Percentiles rank a stretch among this genome's conserved stretches.
These are phyloP conservation scores for Drosophila limbata DNA, from an alignment of 2,888 invertebrate species.

Conservation along the genomic window DNA sequence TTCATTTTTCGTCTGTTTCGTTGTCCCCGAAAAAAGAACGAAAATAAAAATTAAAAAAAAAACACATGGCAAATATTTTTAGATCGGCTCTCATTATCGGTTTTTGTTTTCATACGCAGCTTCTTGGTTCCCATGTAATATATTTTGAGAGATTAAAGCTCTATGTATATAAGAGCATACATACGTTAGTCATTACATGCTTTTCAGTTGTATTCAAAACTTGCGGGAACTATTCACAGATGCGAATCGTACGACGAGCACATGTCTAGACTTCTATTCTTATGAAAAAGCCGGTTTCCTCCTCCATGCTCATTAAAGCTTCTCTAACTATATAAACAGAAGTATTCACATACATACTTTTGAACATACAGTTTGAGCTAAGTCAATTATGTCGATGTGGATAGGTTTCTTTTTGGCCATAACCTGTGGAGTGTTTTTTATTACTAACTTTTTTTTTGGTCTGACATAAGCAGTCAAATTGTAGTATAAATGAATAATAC, in stretches of 20 bases:
- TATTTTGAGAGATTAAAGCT: conserved; percentile 7
- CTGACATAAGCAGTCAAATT: conserved; percentile 13
- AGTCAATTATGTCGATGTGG: conserved; percentile 4
- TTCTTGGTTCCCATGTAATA: conserved; percentile 47
- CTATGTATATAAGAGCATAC: neutral
- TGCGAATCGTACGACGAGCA: conserved; percentile 23
- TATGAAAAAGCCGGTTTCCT: conserved; percentile 55
- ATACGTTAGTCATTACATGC: conserved; percentile 2
- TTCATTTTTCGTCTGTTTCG: conserved; percentile 16
- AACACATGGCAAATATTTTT: conserved; percentile 67
- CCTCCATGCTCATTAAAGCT: conserved; percentile 20
- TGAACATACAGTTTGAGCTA: neutral
- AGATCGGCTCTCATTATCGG: conserved; percentile 65
- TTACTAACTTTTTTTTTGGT: neutral
- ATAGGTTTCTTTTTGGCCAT: conserved; percentile 2
- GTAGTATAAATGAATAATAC: neutral
- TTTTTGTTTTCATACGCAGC: conserved; percentile 75
- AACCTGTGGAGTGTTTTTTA: conserved; percentile 13
- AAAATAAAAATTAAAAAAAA: conserved; percentile 7
- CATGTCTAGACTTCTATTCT: conserved; percentile 28
- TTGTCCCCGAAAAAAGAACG: conserved; percentile 11
- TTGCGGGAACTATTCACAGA: conserved; percentile 1
- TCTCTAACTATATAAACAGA: conserved; percentile 16
- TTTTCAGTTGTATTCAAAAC: neutral
- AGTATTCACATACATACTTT: neutral